Conservation (phyloP, 2,113 vertebrate genomes). For the Dasyurus viverrinus region DNA sequence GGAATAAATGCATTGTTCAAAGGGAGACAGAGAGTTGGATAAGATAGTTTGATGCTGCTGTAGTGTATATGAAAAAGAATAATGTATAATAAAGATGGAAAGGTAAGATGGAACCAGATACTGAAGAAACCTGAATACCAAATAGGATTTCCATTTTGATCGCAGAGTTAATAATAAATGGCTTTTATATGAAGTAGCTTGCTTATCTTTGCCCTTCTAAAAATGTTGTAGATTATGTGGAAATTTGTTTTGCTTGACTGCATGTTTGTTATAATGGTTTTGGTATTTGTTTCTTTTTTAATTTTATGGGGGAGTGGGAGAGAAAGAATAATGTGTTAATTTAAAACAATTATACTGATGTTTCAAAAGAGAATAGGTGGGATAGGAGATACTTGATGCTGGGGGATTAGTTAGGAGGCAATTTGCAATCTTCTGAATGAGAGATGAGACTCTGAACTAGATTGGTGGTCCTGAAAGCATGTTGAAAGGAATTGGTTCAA, state of each 20-base stretch:
- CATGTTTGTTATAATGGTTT: neutral
- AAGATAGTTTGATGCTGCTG: neutral
- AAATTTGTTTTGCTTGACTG: neutral
- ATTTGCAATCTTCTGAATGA: neutral
- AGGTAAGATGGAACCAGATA: neutral
- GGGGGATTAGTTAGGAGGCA: neutral
- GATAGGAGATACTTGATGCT: neutral
- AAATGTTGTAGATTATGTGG: neutral
- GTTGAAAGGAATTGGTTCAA: neutral
- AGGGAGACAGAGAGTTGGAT: neutral
- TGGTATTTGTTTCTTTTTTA: neutral
- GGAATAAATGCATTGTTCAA: neutral
- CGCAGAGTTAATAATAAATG: neutral
- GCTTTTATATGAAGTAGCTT: neutral
- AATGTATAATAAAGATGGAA: neutral
- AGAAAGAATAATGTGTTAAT: neutral
- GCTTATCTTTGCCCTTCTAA: neutral
- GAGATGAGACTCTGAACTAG: neutral
- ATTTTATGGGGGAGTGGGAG: neutral
- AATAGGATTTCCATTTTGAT: neutral
- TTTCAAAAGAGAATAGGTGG: neutral
- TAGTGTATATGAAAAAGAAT: neutral
- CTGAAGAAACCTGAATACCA: neutral
- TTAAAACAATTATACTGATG: neutral
- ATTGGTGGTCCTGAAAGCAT: neutral